Base-by-base conservation (phyloP, 2,888 invertebrate genomes). In the Microdon myrmicae region DNA sequence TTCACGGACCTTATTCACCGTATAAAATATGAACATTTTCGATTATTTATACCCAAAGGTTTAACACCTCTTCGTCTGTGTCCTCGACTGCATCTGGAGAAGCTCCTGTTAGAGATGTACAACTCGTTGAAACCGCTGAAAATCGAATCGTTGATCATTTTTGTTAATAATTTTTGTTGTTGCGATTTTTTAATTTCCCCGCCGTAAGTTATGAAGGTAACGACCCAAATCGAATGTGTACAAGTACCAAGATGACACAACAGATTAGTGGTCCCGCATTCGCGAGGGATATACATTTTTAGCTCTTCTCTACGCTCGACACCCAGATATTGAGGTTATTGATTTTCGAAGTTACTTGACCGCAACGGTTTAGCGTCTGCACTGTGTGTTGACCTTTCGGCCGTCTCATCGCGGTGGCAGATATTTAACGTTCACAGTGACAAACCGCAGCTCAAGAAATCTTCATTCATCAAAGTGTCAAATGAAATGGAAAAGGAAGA, bases 381-480 rank as follows among this genome's bases (percentile, higher is more conserved):
- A 19, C 23, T 49, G 32, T 39, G 41, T 19, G 13, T 26, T 55
- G 55, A 55, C 55, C 55, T 47, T 34, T 34, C 26, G 29, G 29
- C 38, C 10, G 28, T 41, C 54, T 38, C 47, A 41, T 32, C 49
- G 39, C 55, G 49, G 55, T 61, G 55, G 44, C 51, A 61, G 51
- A 45, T 61, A 55, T 61, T 55, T 55, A 39, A 7, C 32, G 39
- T 51, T 59, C 35, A 31, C 13, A 13, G 23, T 25, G 13, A 19
- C 20, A 13, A 32, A n/a, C n/a, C n/a, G n/a, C n/a, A n/a, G n/a
- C n/a, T 31, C 8, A 7, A 35, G 29, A 64, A 56, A 64, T 56
- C 61, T 64, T 64, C 56, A 64, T 64, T 58, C 64, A 64, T 64
- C 64, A 64, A 64, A 64, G 47, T 64, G 64, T 64, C 64, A 64